Percentiles rank a stretch among this genome's conserved stretches.
Conservation (phyloP, 30 jellyfish, hydroid and myxozoan species). For the Chironex yamaguchii region DNA sequence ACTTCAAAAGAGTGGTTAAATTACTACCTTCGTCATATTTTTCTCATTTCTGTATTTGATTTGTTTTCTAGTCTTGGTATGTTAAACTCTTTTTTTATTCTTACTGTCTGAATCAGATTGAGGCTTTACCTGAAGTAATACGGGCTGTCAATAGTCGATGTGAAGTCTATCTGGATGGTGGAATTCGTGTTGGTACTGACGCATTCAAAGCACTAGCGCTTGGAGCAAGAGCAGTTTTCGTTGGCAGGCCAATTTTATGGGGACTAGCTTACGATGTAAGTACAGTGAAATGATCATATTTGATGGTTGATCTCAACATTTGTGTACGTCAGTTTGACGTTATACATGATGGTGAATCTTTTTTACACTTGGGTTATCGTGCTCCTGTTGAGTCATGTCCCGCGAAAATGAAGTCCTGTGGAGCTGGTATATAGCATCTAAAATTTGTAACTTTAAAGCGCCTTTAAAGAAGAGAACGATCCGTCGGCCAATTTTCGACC, state of each 20-base stretch:
- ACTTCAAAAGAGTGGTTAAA: too few species aligned
- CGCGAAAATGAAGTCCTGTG: too few species aligned
- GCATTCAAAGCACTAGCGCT: conserved; percentile 92
- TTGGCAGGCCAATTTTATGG: conserved; percentile 90
- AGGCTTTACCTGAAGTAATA: conserved; percentile 86
- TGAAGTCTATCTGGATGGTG: conserved; percentile 89
- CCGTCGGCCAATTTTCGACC: too few species aligned
- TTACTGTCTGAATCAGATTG: conserved; percentile 76
- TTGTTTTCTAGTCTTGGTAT: neutral
- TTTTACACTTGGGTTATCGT: too few species aligned
- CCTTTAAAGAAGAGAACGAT: too few species aligned
- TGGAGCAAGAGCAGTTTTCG: conserved; percentile 95
- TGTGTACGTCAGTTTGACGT: too few species aligned
- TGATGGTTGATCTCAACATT: neutral
- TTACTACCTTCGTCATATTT: too few species aligned
- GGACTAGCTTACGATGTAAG: conserved; percentile 89
- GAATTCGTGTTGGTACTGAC: conserved; percentile 90
- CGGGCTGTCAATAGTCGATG: conserved; percentile 79
- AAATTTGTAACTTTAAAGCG: too few species aligned
- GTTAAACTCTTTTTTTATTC: neutral
- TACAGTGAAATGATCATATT: neutral
- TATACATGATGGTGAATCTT: too few species aligned
- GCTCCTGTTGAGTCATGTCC: too few species aligned
- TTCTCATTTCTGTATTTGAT: too few species aligned
- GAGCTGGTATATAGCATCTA: too few species aligned